These are phyloP conservation scores for Loris lydekkerianus DNA, from an alignment of 2,797 vertebrate species.

Conservation along the genomic window DNA sequence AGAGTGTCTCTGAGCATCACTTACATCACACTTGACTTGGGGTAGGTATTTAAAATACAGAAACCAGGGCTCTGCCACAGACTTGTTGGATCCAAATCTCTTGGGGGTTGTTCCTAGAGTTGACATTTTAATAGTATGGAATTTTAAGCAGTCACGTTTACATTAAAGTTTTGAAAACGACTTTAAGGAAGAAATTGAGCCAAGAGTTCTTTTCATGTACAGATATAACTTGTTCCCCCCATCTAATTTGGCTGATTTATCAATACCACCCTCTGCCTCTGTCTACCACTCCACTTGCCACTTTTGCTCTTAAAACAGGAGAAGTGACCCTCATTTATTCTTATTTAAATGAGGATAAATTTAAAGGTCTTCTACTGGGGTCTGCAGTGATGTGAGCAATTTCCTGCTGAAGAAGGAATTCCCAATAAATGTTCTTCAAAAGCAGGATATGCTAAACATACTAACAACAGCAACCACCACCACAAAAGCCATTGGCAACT, in stretches of 20 bases:
- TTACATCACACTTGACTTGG: not conserved
- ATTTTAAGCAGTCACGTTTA: not conserved
- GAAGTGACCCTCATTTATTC: not conserved
- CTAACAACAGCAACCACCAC: not conserved
- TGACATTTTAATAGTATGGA: not conserved
- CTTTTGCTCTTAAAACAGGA: slow-evolving; percentile 17
- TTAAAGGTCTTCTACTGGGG: not conserved
- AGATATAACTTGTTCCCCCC: not conserved
- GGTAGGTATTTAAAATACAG: not conserved
- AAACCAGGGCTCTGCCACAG: not conserved
- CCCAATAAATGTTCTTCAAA: not conserved
- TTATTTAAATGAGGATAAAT: not conserved
- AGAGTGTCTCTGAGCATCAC: not conserved
- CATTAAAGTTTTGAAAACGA: slow-evolving; percentile 19
- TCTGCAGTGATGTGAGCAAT: not conserved
- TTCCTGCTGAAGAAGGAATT: slow-evolving; percentile 47
- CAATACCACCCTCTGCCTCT: not conserved
- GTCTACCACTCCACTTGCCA: not conserved
- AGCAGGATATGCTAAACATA: not conserved
- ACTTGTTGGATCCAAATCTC: not conserved
- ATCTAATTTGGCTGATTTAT: slow-evolving; percentile 39
- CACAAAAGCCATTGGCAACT: not conserved
- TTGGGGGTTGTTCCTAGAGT: not conserved
- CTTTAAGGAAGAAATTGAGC: slow-evolving; percentile 33
- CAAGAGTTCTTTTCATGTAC: not conserved